phyloP scores from a whole-genome alignment of 2,888 invertebrate species.

The Dynastes grantii region DNA sequence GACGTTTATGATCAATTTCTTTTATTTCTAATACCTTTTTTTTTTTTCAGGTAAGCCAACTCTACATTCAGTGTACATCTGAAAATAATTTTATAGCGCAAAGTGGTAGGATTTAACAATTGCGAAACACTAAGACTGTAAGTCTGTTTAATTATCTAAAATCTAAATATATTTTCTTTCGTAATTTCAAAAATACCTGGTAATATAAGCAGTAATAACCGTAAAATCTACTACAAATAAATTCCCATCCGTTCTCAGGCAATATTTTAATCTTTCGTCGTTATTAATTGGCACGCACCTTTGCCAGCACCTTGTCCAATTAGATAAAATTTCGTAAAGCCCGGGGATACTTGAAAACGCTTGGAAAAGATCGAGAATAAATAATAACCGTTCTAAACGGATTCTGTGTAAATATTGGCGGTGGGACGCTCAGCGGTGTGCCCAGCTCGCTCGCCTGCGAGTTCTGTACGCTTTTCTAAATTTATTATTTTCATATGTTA shows the following conservation, averaged over 20 bases:
- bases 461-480: slow-evolving; percentile 9
- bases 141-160: background rate
- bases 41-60: slow-evolving; percentile 21
- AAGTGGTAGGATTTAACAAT: background rate
- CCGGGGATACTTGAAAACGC: background rate
- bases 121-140: background rate
- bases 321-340: too few relatives aligned
- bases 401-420: slow-evolving; percentile 6
- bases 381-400: background rate
- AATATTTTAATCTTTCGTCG: too few relatives aligned
- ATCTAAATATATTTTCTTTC: background rate
- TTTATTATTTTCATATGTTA: slow-evolving; percentile 35
- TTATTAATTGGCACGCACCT: too few relatives aligned
- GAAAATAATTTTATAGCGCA: too few relatives aligned
- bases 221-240: too few relatives aligned
- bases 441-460: background rate
- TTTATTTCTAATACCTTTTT: background rate
- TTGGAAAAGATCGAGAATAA: background rate
- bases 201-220: too few relatives aligned
- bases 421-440: background rate
- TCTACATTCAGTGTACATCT: background rate
- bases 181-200: background rate
- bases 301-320: too few relatives aligned
- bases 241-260: too few relatives aligned
- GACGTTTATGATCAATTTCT: background rate